phyloP scores from a whole-genome alignment of 1,140 invertebrate genomes.

The Drosophila repleta region DNA sequence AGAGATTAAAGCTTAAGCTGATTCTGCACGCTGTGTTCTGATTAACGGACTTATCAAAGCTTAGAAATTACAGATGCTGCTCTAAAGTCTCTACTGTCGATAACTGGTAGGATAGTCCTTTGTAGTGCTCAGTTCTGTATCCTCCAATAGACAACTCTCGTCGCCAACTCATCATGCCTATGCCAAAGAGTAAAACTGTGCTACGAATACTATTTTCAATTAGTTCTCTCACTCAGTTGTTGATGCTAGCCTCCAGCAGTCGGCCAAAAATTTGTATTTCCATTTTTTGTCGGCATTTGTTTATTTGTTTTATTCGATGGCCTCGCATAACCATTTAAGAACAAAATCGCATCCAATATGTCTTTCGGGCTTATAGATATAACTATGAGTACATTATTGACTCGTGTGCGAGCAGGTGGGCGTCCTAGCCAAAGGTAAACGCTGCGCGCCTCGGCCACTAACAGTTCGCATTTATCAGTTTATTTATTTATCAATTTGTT shows the following conservation, averaged over 20 bases:
- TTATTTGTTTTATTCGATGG: slow-evolving; percentile 37
- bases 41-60: too few relatives aligned
- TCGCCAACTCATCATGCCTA: too few relatives aligned
- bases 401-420: not conserved
- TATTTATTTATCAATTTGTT: not conserved
- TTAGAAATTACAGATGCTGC: too few relatives aligned
- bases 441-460: not conserved
- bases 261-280: slow-evolving; percentile 33
- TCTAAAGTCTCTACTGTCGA: too few relatives aligned
- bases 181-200: slow-evolving; percentile 3
- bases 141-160: too few relatives aligned
- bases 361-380: not conserved
- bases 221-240: slow-evolving; percentile 40
- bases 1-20: too few relatives aligned
- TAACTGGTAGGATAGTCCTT: too few relatives aligned
- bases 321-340: slow-evolving; percentile 41
- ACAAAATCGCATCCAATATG: slow-evolving; percentile 20
- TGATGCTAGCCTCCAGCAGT: slow-evolving; percentile 45
- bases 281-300: slow-evolving; percentile 20
- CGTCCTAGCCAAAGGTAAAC: not conserved
- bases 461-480: not conserved
- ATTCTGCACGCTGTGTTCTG: too few relatives aligned
- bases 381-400: not conserved
- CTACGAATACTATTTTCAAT: slow-evolving; percentile 46
- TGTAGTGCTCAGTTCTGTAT: too few relatives aligned